Conservation (phyloP, 2,797 vertebrate genomes). For the Sebastes nivosus region DNA sequence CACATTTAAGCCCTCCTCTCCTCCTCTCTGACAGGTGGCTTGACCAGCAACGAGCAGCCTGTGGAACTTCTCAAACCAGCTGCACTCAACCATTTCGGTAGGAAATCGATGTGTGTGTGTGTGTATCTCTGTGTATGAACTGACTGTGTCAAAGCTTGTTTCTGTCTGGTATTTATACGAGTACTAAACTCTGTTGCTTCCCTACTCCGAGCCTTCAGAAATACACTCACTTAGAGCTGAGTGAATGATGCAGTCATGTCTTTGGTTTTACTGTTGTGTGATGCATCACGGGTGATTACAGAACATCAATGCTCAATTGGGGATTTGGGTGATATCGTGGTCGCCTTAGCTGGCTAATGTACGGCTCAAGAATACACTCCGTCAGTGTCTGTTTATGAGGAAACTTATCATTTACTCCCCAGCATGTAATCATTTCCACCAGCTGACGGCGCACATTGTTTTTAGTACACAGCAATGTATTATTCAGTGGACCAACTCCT, state of each 20-base stretch:
- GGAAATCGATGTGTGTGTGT: constrained; percentile 49
- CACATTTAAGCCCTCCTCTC: constrained; percentile 25
- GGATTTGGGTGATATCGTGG: constrained; percentile 39
- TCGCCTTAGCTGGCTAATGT: constrained; percentile 40
- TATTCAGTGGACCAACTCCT: constrained; percentile 32
- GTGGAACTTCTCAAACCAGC: constrained; percentile 89
- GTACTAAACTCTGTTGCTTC: background rate
- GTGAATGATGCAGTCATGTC: constrained; percentile 26
- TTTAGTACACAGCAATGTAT: constrained; percentile 54
- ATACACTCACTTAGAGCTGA: background rate
- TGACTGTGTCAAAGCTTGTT: background rate
- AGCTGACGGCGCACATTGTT: constrained; percentile 49
- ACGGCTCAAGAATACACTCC: constrained; percentile 41
- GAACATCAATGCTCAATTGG: constrained; percentile 30
- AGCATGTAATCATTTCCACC: constrained; percentile 50
- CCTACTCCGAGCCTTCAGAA: background rate
- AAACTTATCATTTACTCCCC: constrained; percentile 58
- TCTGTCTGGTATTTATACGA: background rate
- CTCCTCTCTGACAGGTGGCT: constrained; percentile 84
- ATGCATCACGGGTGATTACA: constrained; percentile 33
- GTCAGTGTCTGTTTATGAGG: constrained; percentile 52
- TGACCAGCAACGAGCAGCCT: constrained; percentile 89
- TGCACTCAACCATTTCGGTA: constrained; percentile 90
- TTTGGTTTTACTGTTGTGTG: constrained; percentile 19
- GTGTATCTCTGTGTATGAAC: background rate